Evolutionary conservation across 2,113 vertebrate genomes (phyloP).

Genomic region (Channa argus): DNA sequence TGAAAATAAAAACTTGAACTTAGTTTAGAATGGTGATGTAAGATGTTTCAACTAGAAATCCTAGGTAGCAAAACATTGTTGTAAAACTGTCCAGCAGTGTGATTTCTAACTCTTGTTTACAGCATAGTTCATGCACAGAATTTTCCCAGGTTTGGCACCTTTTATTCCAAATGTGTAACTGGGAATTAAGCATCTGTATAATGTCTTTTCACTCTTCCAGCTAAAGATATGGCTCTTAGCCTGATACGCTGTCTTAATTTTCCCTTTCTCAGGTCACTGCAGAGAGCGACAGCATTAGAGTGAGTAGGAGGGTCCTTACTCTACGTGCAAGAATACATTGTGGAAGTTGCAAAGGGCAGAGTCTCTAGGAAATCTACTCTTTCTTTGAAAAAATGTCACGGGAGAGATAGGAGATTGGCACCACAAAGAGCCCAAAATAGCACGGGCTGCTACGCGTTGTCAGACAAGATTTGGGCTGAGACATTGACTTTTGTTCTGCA

Average conservation of each 20-base stretch:
- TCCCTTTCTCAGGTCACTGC: slow-evolving; percentile 83
- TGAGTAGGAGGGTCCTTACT: slow-evolving; percentile 88
- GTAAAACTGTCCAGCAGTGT: background rate
- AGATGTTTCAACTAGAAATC: slow-evolving; percentile 14
- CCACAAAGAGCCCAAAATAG: slow-evolving; percentile 98
- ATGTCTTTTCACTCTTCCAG: slow-evolving; percentile 73
- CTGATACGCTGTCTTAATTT: slow-evolving; percentile 88
- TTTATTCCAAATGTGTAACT: slow-evolving; percentile 74
- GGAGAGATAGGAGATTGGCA: slow-evolving; percentile 99
- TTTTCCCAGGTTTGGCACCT: slow-evolving; percentile 73
- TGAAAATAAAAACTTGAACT: background rate
- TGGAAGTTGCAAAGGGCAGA: slow-evolving; percentile 98
- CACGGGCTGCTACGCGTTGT: slow-evolving; percentile 99
- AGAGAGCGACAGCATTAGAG: slow-evolving; percentile 87
- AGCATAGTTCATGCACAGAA: slow-evolving; percentile 30
- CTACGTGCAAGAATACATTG: slow-evolving; percentile 90
- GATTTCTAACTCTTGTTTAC: slow-evolving; percentile 45
- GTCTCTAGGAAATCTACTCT: slow-evolving; percentile 99
- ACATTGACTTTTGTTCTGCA: slow-evolving; percentile 98
- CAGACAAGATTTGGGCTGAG: slow-evolving; percentile 99
- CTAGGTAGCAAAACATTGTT: slow-evolving; percentile 19
- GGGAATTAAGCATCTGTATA: slow-evolving; percentile 80
- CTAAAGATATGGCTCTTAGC: slow-evolving; percentile 78
- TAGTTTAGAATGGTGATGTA: slow-evolving; percentile 3
- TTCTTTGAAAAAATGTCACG: slow-evolving; percentile 99